These are phyloP conservation scores for Bombus superbus DNA, from an alignment of 1,140 invertebrate genomes.

Conservation along the genomic window DNA sequence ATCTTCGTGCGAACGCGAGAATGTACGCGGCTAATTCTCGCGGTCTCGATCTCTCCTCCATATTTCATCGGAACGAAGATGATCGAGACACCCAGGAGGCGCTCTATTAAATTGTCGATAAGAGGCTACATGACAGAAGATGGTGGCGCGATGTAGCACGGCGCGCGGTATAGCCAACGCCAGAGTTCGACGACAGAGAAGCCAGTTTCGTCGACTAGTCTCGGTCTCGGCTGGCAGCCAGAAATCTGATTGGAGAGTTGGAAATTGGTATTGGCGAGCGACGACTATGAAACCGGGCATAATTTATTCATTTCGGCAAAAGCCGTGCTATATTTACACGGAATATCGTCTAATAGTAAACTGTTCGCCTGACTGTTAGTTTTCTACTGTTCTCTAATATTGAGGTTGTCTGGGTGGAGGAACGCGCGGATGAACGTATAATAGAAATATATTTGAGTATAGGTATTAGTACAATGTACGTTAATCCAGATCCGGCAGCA, in stretches of 20 bases:
- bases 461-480: too few species aligned
- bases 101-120: conserved; percentile 52
- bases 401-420: too few species aligned
- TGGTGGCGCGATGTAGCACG: too few species aligned
- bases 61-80: conserved; percentile 26
- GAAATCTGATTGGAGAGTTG: neutral
- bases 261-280: conserved; percentile 47
- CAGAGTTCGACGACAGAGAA: neutral
- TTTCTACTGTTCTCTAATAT: too few species aligned
- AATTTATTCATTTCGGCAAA: conserved; percentile 46
- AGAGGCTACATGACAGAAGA: conserved; percentile 11
- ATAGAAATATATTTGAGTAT: too few species aligned
- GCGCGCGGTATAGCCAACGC: neutral
- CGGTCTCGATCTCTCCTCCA: neutral
- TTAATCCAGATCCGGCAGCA: too few species aligned
- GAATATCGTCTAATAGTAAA: neutral
- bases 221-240: conserved; percentile 1
- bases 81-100: neutral
- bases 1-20: neutral
- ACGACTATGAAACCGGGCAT: conserved; percentile 25
- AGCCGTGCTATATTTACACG: neutral
- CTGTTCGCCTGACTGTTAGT: neutral
- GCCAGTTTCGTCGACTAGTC: neutral
- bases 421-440: too few species aligned
- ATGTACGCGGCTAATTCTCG: neutral